Base-by-base conservation (phyloP, 1,140 invertebrate species). In the Calephelis nemesis region DNA sequence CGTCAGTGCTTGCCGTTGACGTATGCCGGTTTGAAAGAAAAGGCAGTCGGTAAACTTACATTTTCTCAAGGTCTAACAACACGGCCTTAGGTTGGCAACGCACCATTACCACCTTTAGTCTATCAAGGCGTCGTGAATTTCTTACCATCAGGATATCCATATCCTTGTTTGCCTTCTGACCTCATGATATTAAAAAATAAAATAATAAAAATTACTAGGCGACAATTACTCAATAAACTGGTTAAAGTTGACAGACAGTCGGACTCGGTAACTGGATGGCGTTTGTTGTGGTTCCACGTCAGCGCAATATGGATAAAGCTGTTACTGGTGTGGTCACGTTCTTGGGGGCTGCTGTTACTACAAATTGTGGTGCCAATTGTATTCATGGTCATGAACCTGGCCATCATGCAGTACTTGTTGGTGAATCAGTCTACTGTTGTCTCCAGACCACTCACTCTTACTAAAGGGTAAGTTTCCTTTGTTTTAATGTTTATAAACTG, bases 251-350 rank as follows among this genome's bases (percentile, higher is more conserved):
- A 81, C 50, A 78, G 67, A 60, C 62, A 70, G 19, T 62, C 77
- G 0, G 74, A 78, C 6, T 76, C 52, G 42, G 74, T 81, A 62
- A 77, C 74, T 7, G 87, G 87, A 1, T 60, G 63, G 39, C 69
- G 67, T 3, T 70, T 87, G n/a, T 7, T 84, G 4, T 73, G 70
- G 69, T 77, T 87, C 11, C 88, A 83, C 11, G 74, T 85, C 0
- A 62, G 70, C 15, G 86, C 85, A 0, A 77, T 85, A 19, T 91
- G 87, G 88, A 40, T 86, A 10, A 91, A 91, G 71, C 63, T 90
- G 58, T 80, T 71, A 62, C 69, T 88, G 62, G 81, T 87, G 7
- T 87, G 83, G 81, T 73, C 66, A 4, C 78, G 88, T 0, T 91
- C 88, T 0, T 87, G 82, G 78, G 79, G 79, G 11, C 15, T 88